These are phyloP conservation scores for Diplazon laetatorius DNA, from an alignment of 2,888 invertebrate genomes.

Conservation along the genomic window DNA sequence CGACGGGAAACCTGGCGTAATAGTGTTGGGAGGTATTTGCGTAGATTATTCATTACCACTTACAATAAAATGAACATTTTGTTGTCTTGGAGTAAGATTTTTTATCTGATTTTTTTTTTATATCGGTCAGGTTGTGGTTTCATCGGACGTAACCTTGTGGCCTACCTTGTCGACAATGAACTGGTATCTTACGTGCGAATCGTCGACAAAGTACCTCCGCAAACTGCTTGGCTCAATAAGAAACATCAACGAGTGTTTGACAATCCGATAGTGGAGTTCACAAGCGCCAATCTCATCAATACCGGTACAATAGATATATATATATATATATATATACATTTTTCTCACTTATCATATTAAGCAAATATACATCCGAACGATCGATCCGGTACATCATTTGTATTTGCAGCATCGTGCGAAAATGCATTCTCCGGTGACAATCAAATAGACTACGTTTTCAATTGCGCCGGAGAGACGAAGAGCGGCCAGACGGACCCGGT, in stretches of 20 bases:
- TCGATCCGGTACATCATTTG: neutral
- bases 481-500: slow-evolving; percentile 94
- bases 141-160: slow-evolving; percentile 94
- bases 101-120: slow-evolving; percentile 30
- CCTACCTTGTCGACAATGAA: slow-evolving; percentile 90
- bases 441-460: slow-evolving; percentile 91
- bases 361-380: neutral
- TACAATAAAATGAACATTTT: neutral
- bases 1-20: slow-evolving; percentile 77
- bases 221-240: slow-evolving; percentile 94
- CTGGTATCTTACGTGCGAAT: slow-evolving; percentile 90
- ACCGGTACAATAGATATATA: slow-evolving; percentile 85
- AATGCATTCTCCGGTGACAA: slow-evolving; percentile 88
- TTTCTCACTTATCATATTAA: too few relatives aligned
- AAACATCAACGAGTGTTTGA: slow-evolving; percentile 89
- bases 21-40: slow-evolving; percentile 78
- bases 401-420: slow-evolving; percentile 89
- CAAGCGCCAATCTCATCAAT: slow-evolving; percentile 95
- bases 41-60: neutral
- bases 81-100: neutral
- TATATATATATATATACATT: too few relatives aligned
- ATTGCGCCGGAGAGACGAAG: slow-evolving; percentile 96
- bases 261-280: slow-evolving; percentile 91
- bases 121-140: slow-evolving; percentile 92
- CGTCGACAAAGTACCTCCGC: slow-evolving; percentile 96